These are phyloP conservation scores for Triops cancriformis DNA, from an alignment of 1,140 invertebrate species.

Conservation along the genomic window DNA sequence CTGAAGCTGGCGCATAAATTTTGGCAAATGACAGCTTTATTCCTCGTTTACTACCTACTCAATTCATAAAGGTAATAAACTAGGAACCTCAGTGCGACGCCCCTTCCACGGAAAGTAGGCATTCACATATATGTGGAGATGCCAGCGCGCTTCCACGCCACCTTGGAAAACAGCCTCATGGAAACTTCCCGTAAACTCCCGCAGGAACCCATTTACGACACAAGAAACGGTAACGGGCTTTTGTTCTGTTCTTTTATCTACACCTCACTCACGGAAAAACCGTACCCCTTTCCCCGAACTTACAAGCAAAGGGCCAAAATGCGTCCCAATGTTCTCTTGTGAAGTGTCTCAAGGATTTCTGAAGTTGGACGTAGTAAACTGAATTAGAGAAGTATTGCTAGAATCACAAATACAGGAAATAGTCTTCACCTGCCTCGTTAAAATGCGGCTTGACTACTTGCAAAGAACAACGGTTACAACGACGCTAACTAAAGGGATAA, in stretches of 20 bases:
- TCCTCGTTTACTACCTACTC: conserved; percentile 1
- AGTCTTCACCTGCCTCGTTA: too few relatives aligned
- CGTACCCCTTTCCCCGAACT: too few relatives aligned
- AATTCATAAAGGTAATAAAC: conserved; percentile 7
- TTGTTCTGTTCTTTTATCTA: not conserved
- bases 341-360: too few relatives aligned
- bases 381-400: too few relatives aligned
- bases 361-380: too few relatives aligned
- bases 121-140: not conserved
- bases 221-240: not conserved
- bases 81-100: not conserved
- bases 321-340: too few relatives aligned
- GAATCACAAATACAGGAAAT: too few relatives aligned
- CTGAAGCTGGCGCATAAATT: not conserved
- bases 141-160: not conserved
- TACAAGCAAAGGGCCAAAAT: too few relatives aligned
- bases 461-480: too few relatives aligned
- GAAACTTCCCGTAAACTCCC: not conserved
- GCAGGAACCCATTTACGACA: not conserved
- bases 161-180: not conserved
- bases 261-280: not conserved
- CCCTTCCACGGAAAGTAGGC: not conserved
- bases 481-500: too few relatives aligned
- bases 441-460: too few relatives aligned
- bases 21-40: conserved; percentile 14